Base-by-base conservation (phyloP, 2,797 vertebrate species). In the Anabas testudineus region DNA sequence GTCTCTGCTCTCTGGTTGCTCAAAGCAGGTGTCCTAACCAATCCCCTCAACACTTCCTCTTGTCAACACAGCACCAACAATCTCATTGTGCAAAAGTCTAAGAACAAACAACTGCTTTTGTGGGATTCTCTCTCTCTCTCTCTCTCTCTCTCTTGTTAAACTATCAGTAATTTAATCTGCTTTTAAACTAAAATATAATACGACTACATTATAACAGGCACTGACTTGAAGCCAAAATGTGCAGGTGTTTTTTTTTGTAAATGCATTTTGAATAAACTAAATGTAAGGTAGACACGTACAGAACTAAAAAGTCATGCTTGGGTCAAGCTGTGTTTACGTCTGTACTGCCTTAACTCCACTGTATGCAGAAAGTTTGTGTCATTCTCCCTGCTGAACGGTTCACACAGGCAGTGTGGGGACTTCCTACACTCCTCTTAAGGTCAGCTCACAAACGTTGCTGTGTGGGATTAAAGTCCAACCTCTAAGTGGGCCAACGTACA, bases 1-100 rank as follows among this genome's bases (percentile, higher is more conserved):
- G 85, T 58, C 78, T 80, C 72, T 85, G 77, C 76, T 71, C 81
- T 78, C 64, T 65, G 56, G 78, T 93, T 92, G 90, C 91, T 89
- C 81, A 90, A 92, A 83, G 78, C 91, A 92, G 91, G 90, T 92
- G 91, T 91, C 88, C 87, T 68, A 84, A 86, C 84, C 85, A 80
- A 85, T 76, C 64, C 84, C 76, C 77, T 60, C 58, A 16, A 71
- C 84, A 91, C 91, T 91, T 92, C 90, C 91, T 88, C 89, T 84
- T 89, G 82, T 84, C 87, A 81, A 86, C 88, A 79, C 87, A 80
- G 86, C 88, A 79, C 78, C 71, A 86, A 86, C 83, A 78, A 83
- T 34, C 37, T 78, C 52, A 53, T 51, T 69, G 58, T 63, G 4
- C 58, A 62, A 59, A 64, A 42, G 9, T 37, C n/a, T 5, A 9